Base-by-base conservation (phyloP, 2,797 vertebrate genomes). In the Acipenser transmontanus region DNA sequence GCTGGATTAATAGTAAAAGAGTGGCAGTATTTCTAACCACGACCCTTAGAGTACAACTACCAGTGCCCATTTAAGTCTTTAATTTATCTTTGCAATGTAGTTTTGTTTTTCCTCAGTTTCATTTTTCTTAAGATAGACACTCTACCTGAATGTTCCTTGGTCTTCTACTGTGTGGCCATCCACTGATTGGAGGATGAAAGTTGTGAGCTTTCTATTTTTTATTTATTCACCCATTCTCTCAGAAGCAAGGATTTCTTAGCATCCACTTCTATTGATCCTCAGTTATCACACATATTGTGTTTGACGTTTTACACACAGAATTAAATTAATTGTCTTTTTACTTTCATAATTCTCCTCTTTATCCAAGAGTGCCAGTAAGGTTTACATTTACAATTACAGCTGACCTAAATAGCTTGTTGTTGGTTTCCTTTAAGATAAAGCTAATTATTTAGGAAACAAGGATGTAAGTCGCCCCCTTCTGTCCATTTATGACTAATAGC, bases 341-440 rank as follows among this genome's bases (percentile, higher is more conserved):
- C 12, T 57, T 57, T 11, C 12, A 57, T 57, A n/a, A 13, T 57
- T 57, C 54, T 80, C 82, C 79, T 83, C 74, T 68, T 73, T 67
- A 72, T 79, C 80, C 77, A 77, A 67, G 71, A 4, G 59, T 51
- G 64, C 78, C 77, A 54, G 71, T 66, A 74, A 82, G 78, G 85
- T 84, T 85, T 86, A 85, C 85, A 79, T 80, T 84, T 78, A 82
- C 82, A 83, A 84, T 85, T 85, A 84, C 77, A 80, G 81, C 83
- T n/a, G 12, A 57, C 9, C 9, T 57, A 57, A 57, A 57, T 14
- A 57, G 9, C 54, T 57, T 57, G 54, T n/a, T 57, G 11, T 57
- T 57, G 12, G 51, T 52, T n/a, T 57, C 54, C 12, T 57, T 57
- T 11, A 57, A 57, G 14, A 5, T 57, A n/a, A 11, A 57, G 54